Evolutionary conservation across 2,888 invertebrate species (phyloP), one percentile per base, ranked within the genome.

Genomic region (Sphinx pinastri): DNA sequence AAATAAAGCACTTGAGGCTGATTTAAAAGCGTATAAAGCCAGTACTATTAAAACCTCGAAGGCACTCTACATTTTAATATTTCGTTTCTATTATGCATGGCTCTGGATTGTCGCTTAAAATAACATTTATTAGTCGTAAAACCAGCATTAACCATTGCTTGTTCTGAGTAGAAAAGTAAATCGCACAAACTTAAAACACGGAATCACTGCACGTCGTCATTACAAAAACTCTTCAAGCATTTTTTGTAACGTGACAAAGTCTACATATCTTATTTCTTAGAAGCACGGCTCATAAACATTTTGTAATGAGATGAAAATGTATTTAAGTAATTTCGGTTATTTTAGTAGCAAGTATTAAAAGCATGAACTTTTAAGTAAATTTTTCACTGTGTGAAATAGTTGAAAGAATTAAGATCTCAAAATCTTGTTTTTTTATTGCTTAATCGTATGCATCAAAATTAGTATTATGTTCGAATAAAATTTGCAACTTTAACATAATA

Each of bases 31-130:
- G 49, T 12, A 19, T 19, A 49, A 63, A 63, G 60, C 11, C 60
- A 63, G 60, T 16, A 49, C 47, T 49, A 63, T 19, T 49, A 19
- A 63, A 63, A 49, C 19, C 13, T 49, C 11, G 49, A 63, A 49
- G 63, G 49, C 49, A 16, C 47, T 63, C 49, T 5, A 63, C 12
- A 63, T 63, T 49, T 60, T 60, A 45, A 60, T 60, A 63, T 13
- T 47, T 60, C 47, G 60, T 60, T 45, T 60, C 16, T 13, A 13
- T 16, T 49, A 11, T 45, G 13, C 49, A 63, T 2, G 13, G 19
- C 7, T 49, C 12, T 63, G 13, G 47, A 14, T 45, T 7, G 25
- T 47, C 11, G 47, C 19, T 47, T 13, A 14, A 47, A 60, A 45
- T 47, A 60, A 60, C 60, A 16, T 60, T 60, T 47, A 47, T 60